phyloP scores from a whole-genome alignment of 2,113 vertebrate species.

The Pseudorhombus dupliciocellatus region DNA sequence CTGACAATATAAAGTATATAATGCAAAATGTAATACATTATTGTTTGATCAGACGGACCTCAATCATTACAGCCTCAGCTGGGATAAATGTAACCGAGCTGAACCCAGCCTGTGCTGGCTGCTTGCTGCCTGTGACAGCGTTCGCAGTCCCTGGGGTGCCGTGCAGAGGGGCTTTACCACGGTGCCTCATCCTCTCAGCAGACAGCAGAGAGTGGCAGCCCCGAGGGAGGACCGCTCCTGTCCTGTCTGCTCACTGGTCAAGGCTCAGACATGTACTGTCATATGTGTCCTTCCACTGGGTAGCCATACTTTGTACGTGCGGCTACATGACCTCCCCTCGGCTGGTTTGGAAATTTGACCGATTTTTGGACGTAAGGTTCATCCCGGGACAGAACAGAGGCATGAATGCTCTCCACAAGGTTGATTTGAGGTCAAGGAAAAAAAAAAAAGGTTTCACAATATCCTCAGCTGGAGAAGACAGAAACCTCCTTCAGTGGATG shows the following conservation, averaged over 20 bases:
- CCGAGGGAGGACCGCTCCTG: constrained; percentile 57
- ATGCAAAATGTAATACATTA: neutral
- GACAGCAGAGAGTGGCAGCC: constrained; percentile 64
- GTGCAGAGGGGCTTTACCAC: constrained; percentile 42
- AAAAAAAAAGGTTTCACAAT: constrained; percentile 38
- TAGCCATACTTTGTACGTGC: constrained; percentile 55
- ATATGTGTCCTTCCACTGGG: constrained; percentile 63
- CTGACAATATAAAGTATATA: neutral
- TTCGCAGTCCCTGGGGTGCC: constrained; percentile 53
- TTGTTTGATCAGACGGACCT: constrained; percentile 14
- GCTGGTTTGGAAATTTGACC: constrained; percentile 37
- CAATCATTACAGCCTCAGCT: constrained; percentile 36
- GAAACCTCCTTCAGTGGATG: constrained; percentile 22
- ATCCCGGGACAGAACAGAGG: neutral
- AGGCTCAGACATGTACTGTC: constrained; percentile 67
- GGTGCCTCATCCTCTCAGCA: constrained; percentile 62
- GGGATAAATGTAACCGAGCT: constrained; percentile 26
- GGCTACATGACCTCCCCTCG: constrained; percentile 51
- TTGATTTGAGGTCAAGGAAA: constrained; percentile 36
- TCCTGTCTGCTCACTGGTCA: constrained; percentile 55
- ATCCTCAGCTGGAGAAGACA: neutral
- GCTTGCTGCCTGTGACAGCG: constrained; percentile 57
- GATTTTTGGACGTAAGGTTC: constrained; percentile 16
- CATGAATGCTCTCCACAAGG: constrained; percentile 32
- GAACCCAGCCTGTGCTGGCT: constrained; percentile 44